Evolutionary conservation across 2,888 invertebrate genomes (phyloP).

Genomic region (Philopedon plagiatum): DNA sequence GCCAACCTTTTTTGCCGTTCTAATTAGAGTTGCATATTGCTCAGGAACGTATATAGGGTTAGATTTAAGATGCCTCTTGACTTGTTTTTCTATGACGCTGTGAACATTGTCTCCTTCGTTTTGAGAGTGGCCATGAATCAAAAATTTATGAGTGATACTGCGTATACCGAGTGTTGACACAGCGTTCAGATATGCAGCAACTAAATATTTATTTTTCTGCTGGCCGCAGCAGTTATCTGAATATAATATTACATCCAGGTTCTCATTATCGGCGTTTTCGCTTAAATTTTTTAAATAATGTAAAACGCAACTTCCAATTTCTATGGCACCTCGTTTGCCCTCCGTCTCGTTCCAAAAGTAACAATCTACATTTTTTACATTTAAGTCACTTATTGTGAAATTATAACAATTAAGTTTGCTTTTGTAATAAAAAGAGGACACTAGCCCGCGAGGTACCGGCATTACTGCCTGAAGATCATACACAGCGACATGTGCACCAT

Average conservation of each 20-base stretch:
- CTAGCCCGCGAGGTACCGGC: no score
- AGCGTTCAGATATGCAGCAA: neutral
- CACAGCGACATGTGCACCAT: no score
- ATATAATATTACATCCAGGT: neutral
- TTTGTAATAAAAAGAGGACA: no score
- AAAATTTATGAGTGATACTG: conserved; percentile 2
- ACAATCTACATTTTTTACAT: neutral
- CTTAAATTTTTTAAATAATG: no score
- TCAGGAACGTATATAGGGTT: no score
- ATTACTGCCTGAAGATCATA: no score
- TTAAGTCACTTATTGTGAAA: conserved; percentile 3
- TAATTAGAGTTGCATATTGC: no score
- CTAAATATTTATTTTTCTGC: conserved; percentile 13
- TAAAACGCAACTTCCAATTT: neutral
- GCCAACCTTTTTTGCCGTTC: no score
- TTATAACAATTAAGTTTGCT: no score
- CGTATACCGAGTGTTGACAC: neutral
- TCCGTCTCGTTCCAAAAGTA: neutral
- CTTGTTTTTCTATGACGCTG: neutral
- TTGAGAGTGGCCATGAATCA: neutral
- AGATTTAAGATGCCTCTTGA: no score
- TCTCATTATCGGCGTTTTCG: no score
- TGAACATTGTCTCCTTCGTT: conserved; percentile 1
- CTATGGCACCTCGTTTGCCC: neutral
- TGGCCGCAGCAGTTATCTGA: conserved; percentile 12